Base-by-base conservation (phyloP, 2,888 invertebrate genomes). In the Mythimna albipuncta region DNA sequence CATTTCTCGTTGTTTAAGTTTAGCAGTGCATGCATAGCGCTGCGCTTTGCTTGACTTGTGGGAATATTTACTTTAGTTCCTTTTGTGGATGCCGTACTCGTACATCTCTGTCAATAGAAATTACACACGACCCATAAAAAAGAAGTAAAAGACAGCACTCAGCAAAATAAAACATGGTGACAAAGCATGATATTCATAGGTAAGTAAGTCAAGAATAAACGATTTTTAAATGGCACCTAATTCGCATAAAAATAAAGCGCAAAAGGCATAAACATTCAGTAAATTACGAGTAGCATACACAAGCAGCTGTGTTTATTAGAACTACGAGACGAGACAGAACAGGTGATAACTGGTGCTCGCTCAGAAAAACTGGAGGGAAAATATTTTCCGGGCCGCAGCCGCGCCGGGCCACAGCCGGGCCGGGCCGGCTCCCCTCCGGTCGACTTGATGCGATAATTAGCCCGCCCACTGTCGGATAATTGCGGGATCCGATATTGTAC, bases 361-460 rank as follows among this genome's bases (percentile, higher is more conserved):
- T 64, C 41, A 69, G 73, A 84, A 81, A 83, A 70, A 67, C 38
- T 83, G 62, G 65, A 65, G 47, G 19, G 58, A 68, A 71, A 84
- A 81, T 77, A 69, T 77, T 81, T 71, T 69, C 77, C 32, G 58
- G 26, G 55, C 13, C 55, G 55, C 55, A 44, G 64, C 47, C 69
- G 64, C 21, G 58, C 54, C 57, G 71, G 44, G 69, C 59, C 74
- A 66, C 32, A 59, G 54, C 65, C 57, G 58, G 62, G 54, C 65
- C 57, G 58, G 71, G 68, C 57, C 55, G 72, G 74, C 73, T 65
- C 75, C 70, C 72, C 79, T 81, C 81, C 81, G 74, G 80, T 81
- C 75, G 79, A 85, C 85, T 85, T 88, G 89, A 91, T 88, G 92
- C 89, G 91, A 90, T 92, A 92, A 92, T 92, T 92, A 92, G 88